These are phyloP conservation scores for Cephus pulcher DNA, from an alignment of 2,888 invertebrate genomes.

Conservation along the genomic window DNA sequence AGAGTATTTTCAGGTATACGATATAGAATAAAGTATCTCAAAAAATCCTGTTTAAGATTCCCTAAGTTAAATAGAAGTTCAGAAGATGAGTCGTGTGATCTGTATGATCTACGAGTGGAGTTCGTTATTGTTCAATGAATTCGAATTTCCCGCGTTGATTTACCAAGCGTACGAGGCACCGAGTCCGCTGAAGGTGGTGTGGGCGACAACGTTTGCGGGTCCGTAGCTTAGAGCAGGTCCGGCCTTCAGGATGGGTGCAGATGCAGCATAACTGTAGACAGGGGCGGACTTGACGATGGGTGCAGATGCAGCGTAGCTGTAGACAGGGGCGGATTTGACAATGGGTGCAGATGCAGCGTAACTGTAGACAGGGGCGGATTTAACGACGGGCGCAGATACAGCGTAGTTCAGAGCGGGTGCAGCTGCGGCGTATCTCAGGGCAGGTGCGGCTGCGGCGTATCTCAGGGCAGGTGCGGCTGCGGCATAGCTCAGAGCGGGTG, in stretches of 20 bases:
- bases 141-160: constrained; percentile 37
- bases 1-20: no score
- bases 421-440: constrained; percentile 22
- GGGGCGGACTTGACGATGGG: constrained; percentile 26
- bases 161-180: constrained; percentile 76
- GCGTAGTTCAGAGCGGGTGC: constrained; percentile 29
- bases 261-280: constrained; percentile 20
- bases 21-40: no score
- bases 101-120: no score
- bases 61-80: no score
- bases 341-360: constrained; percentile 32
- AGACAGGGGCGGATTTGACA: constrained; percentile 25
- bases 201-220: constrained; percentile 36
- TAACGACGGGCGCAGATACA: constrained; percentile 28
- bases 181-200: constrained; percentile 70
- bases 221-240: constrained; percentile 23
- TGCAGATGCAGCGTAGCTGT: constrained; percentile 29
- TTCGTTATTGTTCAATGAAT: no score
- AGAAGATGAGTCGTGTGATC: no score
- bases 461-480: constrained; percentile 27
- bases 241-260: constrained; percentile 14
- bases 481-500: constrained; percentile 23
- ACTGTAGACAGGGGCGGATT: constrained; percentile 22
- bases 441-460: constrained; percentile 28
- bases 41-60: no score